Evolutionary conservation across 2,888 invertebrate species (phyloP), one percentile per base, ranked within the genome.

Genomic region (Parnassius smintheus): DNA sequence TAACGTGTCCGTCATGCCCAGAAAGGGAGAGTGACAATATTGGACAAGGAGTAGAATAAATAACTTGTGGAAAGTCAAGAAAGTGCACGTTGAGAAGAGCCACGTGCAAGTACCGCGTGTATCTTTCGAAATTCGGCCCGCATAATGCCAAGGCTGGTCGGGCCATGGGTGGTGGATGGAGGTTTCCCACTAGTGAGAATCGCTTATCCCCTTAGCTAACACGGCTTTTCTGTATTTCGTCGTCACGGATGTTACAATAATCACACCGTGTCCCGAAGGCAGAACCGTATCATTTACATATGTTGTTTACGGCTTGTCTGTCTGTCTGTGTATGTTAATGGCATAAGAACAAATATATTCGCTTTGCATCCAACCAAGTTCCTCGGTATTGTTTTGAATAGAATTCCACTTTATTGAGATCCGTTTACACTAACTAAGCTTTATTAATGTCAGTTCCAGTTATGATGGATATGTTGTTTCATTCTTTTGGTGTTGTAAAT

Each of bases 401-500:
- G 59, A 52, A 49, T 63, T 61, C 83, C 78, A 79, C 11, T 58
- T 48, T 71, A 69, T 60, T n/a, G 60, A 67, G 76, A 77, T 42
- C 80, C 66, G 8, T 50, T 13, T 50, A 62, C n/a, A 45, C 54
- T 51, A 25, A 49, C 8, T 56, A 9, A 25, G 41, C 42, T n/a
- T 42, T 48, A 59, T 45, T 44, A 22, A 13, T 52, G 2, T 59
- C 55, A 71, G 85, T 12, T 81, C 85, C 61, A 12, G 48, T 35
- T 66, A 70, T 61, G 68, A 55, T 79, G 83, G 86, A 56, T 42
- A 63, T 7, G 12, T 35, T 52, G 62, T 56, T 68, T 69, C 64
- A 8, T 60, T 70, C 82, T 85, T 85, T 86, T 87, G 85, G 77
- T 77, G 80, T 78, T 85, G 87, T 87, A 88, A 88, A 87, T 86